These are phyloP conservation scores for Eristalinus aeneus DNA, from an alignment of 2,888 invertebrate species.

Conservation along the genomic window DNA sequence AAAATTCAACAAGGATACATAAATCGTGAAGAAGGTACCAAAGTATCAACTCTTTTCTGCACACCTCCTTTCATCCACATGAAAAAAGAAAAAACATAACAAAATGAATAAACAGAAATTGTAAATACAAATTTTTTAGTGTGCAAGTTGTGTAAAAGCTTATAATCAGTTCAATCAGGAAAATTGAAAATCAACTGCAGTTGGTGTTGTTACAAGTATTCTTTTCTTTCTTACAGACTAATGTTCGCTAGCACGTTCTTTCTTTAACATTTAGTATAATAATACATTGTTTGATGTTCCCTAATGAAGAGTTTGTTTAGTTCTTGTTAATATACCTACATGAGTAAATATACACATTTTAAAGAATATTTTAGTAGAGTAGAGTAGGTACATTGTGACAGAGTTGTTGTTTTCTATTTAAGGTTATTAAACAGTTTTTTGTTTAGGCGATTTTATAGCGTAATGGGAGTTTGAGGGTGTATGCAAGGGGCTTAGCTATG, in stretches of 20 bases:
- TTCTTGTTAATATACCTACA: neutral
- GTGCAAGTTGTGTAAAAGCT: neutral
- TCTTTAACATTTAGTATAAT: neutral
- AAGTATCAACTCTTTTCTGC: no score
- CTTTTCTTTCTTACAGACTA: neutral
- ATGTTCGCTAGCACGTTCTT: neutral
- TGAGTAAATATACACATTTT: neutral
- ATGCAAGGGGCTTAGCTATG: no score
- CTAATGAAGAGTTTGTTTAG: neutral
- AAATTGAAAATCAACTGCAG: neutral
- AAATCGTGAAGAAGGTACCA: no score
- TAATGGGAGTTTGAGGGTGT: no score
- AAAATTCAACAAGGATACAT: no score
- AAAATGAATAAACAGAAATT: no score
- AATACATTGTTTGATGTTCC: neutral
- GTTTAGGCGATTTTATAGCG: no score
- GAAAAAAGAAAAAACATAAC: neutral
- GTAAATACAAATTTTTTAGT: neutral
- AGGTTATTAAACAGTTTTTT: neutral
- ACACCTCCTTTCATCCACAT: neutral
- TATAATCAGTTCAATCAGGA: neutral
- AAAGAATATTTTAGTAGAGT: conserved; percentile 34
- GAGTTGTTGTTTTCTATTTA: conserved; percentile 17
- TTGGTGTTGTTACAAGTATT: neutral
- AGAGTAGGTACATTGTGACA: conserved; percentile 65